A percentile compares a stretch with the other conserved stretches of the same genome.
These are phyloP conservation scores for Sinocyclocheilus anshuiensis DNA, from an alignment of 2,113 vertebrate genomes.

Conservation along the genomic window DNA sequence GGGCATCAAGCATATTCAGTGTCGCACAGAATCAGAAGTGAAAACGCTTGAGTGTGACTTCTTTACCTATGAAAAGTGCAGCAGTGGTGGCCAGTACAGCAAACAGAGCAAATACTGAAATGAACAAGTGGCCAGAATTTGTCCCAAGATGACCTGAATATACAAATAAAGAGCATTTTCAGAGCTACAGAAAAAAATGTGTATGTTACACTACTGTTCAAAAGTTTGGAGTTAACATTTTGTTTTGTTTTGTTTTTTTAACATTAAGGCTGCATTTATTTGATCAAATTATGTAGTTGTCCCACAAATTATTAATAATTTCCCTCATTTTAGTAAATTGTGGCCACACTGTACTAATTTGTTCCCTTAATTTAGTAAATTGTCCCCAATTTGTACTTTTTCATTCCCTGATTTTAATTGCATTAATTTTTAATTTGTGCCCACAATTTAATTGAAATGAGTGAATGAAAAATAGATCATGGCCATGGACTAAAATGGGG, in stretches of 20 bases:
- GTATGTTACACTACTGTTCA: not conserved
- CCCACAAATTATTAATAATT: too few relatives aligned
- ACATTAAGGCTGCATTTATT: not conserved
- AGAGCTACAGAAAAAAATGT: not conserved
- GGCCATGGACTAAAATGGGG: not conserved
- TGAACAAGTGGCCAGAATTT: conserved; percentile 5
- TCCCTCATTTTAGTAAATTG: not conserved
- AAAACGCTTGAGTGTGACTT: not conserved
- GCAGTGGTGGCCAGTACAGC: conserved; percentile 43
- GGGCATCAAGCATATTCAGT: not conserved
- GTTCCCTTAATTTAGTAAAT: too few relatives aligned
- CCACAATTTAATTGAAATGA: not conserved
- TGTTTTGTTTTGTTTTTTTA: not conserved
- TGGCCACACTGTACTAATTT: too few relatives aligned
- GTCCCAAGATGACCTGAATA: conserved; percentile 15
- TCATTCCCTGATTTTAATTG: not conserved
- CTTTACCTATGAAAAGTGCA: conserved; percentile 53
- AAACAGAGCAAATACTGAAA: conserved; percentile 47
- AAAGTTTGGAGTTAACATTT: not conserved
- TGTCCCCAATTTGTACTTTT: not conserved
- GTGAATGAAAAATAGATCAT: not conserved
- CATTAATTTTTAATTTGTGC: not conserved
- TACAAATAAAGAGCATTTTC: not conserved
- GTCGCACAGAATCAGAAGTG: not conserved
- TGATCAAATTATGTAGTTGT: not conserved